Percentiles rank a stretch among this genome's conserved stretches.
These are phyloP conservation scores for Polyommatus icarus DNA, from an alignment of 2,888 invertebrate species.

Conservation along the genomic window DNA sequence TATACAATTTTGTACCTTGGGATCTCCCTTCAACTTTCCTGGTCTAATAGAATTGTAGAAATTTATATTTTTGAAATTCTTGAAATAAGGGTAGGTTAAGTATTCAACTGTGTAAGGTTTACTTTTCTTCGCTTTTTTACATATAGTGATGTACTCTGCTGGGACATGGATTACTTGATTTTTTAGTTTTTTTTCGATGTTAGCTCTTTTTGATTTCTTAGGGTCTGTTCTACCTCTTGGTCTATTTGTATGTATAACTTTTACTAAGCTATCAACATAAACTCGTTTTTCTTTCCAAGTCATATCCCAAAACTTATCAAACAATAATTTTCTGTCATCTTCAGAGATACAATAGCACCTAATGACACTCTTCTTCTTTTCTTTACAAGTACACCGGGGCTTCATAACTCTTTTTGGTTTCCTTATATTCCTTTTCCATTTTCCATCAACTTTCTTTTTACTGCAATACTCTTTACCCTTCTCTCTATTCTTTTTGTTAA, in stretches of 20 bases:
- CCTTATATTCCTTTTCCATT: slow-evolving; percentile 36
- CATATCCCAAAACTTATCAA: slow-evolving; percentile 35
- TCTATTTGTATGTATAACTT: slow-evolving; percentile 36
- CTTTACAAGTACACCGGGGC: slow-evolving; percentile 36
- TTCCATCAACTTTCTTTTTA: slow-evolving; percentile 35
- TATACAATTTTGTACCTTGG: slow-evolving; percentile 34
- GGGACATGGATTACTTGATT: slow-evolving; percentile 37
- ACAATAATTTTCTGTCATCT: slow-evolving; percentile 36
- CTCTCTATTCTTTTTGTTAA: slow-evolving; percentile 38
- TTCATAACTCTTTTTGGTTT: slow-evolving; percentile 37
- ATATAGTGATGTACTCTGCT: slow-evolving; percentile 37
- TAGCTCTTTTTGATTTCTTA: slow-evolving; percentile 33
- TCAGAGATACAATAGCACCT: slow-evolving; percentile 35
- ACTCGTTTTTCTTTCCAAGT: slow-evolving; percentile 36
- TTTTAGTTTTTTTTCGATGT: slow-evolving; percentile 39
- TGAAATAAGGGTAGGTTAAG: slow-evolving; percentile 31
- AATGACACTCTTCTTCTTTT: slow-evolving; percentile 35
- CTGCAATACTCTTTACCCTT: slow-evolving; percentile 35
- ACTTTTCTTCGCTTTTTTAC: slow-evolving; percentile 34
- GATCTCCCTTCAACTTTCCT: slow-evolving; percentile 35
- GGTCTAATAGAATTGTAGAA: slow-evolving; percentile 36
- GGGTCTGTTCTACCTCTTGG: slow-evolving; percentile 37
- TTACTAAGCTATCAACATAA: slow-evolving; percentile 36
- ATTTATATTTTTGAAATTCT: slow-evolving; percentile 32
- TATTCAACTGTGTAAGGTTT: slow-evolving; percentile 31